Percentiles rank a stretch among this genome's conserved stretches.
Conservation (phyloP, 2,797 vertebrate species). For the Cryptoprocta ferox region DNA sequence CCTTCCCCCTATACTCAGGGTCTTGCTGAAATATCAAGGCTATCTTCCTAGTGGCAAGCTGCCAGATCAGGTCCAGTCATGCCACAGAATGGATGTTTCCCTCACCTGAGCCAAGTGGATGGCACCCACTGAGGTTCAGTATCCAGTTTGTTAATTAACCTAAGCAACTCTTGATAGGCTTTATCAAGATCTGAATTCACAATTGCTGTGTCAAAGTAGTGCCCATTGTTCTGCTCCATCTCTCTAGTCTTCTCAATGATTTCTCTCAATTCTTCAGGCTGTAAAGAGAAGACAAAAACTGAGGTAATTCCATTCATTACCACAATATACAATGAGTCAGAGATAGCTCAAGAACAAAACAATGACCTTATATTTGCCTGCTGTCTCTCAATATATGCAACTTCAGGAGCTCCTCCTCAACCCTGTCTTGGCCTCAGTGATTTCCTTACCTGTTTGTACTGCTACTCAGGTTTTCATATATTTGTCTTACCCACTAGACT, state of each 20-base stretch:
- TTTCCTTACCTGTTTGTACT: neutral
- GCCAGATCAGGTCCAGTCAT: conserved; percentile 61
- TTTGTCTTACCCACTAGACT: neutral
- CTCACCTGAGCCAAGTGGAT: conserved; percentile 96
- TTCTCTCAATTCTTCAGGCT: conserved; percentile 97
- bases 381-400: neutral
- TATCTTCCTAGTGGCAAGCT: conserved; percentile 57
- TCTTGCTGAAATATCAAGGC: conserved; percentile 44
- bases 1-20: conserved; percentile 52
- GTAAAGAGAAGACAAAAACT: conserved; percentile 74
- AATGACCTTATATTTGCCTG: neutral
- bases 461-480: conserved; percentile 22
- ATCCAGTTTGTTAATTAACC: conserved; percentile 98
- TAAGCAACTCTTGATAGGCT: conserved; percentile 94
- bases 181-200: conserved; percentile 97
- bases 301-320: neutral
- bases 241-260: conserved; percentile 98
- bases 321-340: neutral
- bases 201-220: conserved; percentile 96
- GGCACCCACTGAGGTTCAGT: conserved; percentile 99
- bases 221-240: conserved; percentile 98
- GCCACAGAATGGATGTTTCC: conserved; percentile 44
- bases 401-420: neutral
- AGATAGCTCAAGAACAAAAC: neutral
- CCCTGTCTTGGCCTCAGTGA: neutral